These are phyloP conservation scores for Sphaeramia orbicularis DNA, from an alignment of 2,797 vertebrate species.

Conservation along the genomic window DNA sequence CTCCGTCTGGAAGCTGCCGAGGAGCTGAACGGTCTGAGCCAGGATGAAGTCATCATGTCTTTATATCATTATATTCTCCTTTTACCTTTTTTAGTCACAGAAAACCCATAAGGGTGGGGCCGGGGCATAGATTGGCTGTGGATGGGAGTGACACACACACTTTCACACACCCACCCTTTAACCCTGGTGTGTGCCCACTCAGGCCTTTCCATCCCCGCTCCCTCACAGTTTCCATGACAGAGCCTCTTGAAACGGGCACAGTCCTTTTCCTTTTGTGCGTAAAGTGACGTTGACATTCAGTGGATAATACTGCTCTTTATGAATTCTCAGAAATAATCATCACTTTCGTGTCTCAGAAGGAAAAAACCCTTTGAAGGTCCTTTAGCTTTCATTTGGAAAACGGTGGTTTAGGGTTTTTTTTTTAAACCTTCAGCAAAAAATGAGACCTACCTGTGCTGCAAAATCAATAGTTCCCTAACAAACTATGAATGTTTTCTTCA, in stretches of 20 bases:
- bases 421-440: conserved; percentile 4
- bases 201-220: conserved; percentile 59
- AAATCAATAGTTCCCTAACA: no score
- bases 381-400: conserved; percentile 38
- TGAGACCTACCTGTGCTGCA: conserved; percentile 3
- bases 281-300: conserved; percentile 51
- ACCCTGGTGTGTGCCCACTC: conserved; percentile 67
- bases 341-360: conserved; percentile 21
- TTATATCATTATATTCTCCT: conserved; percentile 84
- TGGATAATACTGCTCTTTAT: conserved; percentile 49
- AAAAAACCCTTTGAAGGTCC: conserved; percentile 19
- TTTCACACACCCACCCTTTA: conserved; percentile 62
- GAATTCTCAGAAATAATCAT: conserved; percentile 41
- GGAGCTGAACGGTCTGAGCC: conserved; percentile 70
- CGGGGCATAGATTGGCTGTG: conserved; percentile 67
- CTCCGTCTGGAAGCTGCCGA: conserved; percentile 70
- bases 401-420: not conserved
- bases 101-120: conserved; percentile 77
- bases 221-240: conserved; percentile 81
- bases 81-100: conserved; percentile 89
- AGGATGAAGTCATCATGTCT: conserved; percentile 84
- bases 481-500: no score
- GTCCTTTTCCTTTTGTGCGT: conserved; percentile 48
- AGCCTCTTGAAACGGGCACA: conserved; percentile 60
- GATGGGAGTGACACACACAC: conserved; percentile 58